Conservation (phyloP, 2,797 vertebrate species). For the Crypturellus tataupa region DNA sequence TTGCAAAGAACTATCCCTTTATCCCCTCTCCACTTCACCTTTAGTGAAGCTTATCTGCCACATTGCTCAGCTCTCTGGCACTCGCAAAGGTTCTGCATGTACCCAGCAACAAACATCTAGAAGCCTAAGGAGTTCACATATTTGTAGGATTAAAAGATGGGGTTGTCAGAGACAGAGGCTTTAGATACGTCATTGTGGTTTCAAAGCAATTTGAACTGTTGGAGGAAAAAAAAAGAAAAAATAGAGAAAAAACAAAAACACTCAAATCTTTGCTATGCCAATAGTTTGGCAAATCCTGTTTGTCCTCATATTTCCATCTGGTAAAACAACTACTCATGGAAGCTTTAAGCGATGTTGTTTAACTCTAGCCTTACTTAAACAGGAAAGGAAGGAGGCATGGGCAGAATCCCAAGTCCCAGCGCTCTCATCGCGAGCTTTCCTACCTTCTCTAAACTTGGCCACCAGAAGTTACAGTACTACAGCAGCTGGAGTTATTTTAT, state of each 20-base stretch:
- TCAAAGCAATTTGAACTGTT: neutral
- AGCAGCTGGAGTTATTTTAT: neutral
- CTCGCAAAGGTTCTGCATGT: neutral
- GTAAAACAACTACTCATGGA: neutral
- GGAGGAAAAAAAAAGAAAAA: too few relatives aligned
- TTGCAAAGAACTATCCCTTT: neutral
- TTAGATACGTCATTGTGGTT: neutral
- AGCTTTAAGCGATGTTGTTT: neutral
- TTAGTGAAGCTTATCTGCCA: neutral
- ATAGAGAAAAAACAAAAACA: neutral
- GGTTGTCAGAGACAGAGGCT: neutral
- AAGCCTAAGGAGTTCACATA: neutral
- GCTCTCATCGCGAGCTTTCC: neutral
- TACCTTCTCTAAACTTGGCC: fast-evolving
- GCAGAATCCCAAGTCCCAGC: neutral
- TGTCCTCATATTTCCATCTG: neutral
- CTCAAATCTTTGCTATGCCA: neutral
- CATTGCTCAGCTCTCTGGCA: neutral
- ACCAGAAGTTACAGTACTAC: neutral
- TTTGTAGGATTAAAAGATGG: neutral
- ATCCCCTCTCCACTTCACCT: neutral
- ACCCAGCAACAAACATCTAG: neutral
- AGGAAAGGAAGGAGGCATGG: neutral
- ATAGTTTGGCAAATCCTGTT: neutral
- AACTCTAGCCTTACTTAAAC: neutral